Evolutionary conservation across 1,140 invertebrate species (phyloP).

Genomic region (Cotesia vestalis): DNA sequence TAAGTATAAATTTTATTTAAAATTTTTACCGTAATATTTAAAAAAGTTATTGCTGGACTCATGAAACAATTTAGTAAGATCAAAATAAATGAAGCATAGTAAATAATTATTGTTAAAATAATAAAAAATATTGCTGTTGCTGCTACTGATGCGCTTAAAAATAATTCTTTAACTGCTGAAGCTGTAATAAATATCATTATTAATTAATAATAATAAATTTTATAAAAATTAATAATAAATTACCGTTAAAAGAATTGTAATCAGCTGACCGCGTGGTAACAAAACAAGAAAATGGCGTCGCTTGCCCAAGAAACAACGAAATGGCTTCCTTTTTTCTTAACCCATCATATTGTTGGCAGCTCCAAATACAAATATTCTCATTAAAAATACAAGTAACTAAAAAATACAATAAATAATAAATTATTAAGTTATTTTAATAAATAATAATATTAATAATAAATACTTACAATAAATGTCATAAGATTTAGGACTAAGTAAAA

Average conservation of each 20-base stretch:
- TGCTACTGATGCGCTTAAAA: slow-evolving; percentile 38
- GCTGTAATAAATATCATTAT: slow-evolving; percentile 31
- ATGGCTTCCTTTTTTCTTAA: slow-evolving; percentile 30
- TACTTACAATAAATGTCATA: slow-evolving; percentile 43
- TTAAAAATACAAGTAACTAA: slow-evolving; percentile 38
- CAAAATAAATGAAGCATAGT: slow-evolving; percentile 33
- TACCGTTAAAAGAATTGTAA: background rate
- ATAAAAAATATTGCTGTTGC: slow-evolving; percentile 32
- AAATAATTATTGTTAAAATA: slow-evolving; percentile 26
- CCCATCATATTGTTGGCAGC: slow-evolving; percentile 18
- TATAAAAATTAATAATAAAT: background rate
- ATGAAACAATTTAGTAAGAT: slow-evolving; percentile 40
- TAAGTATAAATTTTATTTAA: background rate
- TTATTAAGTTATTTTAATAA: slow-evolving; percentile 34
- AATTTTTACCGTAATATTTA: slow-evolving; percentile 33
- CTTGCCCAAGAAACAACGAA: slow-evolving; percentile 31
- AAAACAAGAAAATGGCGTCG: slow-evolving; percentile 32
- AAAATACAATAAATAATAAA: slow-evolving; percentile 34
- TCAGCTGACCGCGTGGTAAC: background rate
- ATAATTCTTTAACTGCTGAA: slow-evolving; percentile 35
- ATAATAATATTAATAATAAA: slow-evolving; percentile 16
- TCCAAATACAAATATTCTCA: slow-evolving; percentile 41
- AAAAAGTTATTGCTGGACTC: slow-evolving; percentile 37
- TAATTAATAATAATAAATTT: background rate
- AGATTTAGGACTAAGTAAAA: slow-evolving; percentile 35